Conservation (phyloP, 35 echinoderm and acorn worm species). For the Eucidaris tribuloides region DNA sequence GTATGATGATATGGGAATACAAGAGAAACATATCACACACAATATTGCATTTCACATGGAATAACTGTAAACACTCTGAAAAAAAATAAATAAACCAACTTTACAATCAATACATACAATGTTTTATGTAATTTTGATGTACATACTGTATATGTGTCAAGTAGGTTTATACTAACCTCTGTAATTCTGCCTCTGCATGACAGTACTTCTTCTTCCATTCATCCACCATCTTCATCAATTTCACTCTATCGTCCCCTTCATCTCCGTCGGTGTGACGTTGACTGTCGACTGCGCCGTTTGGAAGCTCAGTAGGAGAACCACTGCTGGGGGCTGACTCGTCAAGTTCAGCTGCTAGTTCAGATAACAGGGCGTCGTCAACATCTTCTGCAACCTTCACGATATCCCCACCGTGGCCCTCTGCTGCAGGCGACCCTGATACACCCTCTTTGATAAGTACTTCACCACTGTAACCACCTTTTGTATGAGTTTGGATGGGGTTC, state of each 20-base stretch:
- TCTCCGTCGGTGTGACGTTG: neutral
- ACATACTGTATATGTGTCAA: too few relatives aligned
- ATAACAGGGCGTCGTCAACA: conserved; percentile 63
- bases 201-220: conserved; percentile 35
- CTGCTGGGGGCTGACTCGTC: conserved; percentile 17
- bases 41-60: neutral
- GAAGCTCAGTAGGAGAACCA: neutral
- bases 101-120: neutral
- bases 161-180: too few relatives aligned
- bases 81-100: neutral
- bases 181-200: conserved; percentile 10
- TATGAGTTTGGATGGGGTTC: neutral
- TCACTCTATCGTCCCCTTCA: neutral
- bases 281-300: neutral
- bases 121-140: too few relatives aligned
- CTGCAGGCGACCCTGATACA: neutral
- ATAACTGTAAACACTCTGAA: neutral
- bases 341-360: conserved; percentile 65
- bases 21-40: too few relatives aligned
- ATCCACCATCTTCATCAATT: conserved; percentile 1
- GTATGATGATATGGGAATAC: too few relatives aligned
- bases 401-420: too few relatives aligned
- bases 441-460: neutral
- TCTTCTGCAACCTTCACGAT: neutral
- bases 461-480: neutral